phyloP scores from a whole-genome alignment of 1,140 invertebrate species.

The Drosophila elegans region DNA sequence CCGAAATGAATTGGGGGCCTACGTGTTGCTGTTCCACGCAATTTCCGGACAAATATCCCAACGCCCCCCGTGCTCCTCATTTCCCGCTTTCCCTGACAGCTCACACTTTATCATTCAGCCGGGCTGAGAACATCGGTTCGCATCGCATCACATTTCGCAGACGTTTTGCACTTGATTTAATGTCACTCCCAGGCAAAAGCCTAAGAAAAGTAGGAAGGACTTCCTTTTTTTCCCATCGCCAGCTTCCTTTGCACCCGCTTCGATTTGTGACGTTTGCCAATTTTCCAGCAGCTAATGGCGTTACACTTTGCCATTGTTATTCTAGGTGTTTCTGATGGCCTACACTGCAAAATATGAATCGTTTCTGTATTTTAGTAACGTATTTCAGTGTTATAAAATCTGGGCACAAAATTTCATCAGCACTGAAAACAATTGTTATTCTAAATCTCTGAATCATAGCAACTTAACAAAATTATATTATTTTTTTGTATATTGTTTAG shows the following conservation, averaged over 20 bases:
- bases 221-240: neutral
- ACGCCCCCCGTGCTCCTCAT: slow-evolving; percentile 1
- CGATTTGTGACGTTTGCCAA: slow-evolving; percentile 71
- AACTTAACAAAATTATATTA: too few species aligned
- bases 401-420: too few species aligned
- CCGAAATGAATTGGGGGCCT: slow-evolving; percentile 69
- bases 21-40: slow-evolving; percentile 78
- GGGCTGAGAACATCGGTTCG: slow-evolving; percentile 31
- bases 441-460: too few species aligned
- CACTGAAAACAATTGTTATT: too few species aligned
- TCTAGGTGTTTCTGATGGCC: slow-evolving; percentile 34
- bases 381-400: neutral
- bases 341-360: slow-evolving; percentile 7
- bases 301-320: slow-evolving; percentile 79
- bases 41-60: slow-evolving; percentile 66
- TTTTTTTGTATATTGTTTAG: too few species aligned
- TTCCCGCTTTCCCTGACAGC: slow-evolving; percentile 31
- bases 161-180: slow-evolving; percentile 79
- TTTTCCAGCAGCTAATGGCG: slow-evolving; percentile 68
- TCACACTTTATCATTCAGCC: slow-evolving; percentile 64
- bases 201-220: slow-evolving; percentile 10
- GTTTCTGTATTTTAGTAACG: neutral
- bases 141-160: slow-evolving; percentile 70
- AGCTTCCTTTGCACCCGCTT: slow-evolving; percentile 10
- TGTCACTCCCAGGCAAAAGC: slow-evolving; percentile 33